phyloP scores from a whole-genome alignment of 2,888 invertebrate species.

The Papilio protenor region DNA sequence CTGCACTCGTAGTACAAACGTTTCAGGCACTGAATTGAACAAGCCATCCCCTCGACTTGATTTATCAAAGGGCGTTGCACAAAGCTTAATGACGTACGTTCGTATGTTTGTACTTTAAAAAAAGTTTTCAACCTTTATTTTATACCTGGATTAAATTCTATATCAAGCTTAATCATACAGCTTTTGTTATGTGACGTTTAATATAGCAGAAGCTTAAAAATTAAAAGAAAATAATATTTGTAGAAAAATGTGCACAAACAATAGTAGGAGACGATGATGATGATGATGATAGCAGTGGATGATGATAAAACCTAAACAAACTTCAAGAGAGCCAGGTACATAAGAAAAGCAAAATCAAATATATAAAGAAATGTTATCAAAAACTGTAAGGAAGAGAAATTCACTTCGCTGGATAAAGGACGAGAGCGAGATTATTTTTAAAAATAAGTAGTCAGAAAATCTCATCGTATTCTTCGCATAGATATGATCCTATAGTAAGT shows the following conservation, averaged over 20 bases:
- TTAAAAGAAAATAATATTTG: neutral
- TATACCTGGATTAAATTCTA: neutral
- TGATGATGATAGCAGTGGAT: neutral
- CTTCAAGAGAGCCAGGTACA: neutral
- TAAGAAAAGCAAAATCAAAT: neutral
- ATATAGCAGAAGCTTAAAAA: neutral
- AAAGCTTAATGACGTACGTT: conserved; percentile 23
- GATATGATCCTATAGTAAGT: too few relatives aligned
- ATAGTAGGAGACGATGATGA: neutral
- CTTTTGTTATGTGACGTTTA: neutral
- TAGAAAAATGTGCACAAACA: neutral
- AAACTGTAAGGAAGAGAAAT: neutral
- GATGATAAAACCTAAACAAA: neutral
- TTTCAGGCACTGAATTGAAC: conserved; percentile 31
- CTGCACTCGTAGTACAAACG: conserved; percentile 21
- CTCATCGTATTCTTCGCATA: neutral
- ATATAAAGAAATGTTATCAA: neutral
- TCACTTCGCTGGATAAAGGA: neutral
- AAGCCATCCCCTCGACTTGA: conserved; percentile 26
- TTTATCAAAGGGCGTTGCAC: conserved; percentile 22
- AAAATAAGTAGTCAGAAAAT: neutral
- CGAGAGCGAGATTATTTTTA: neutral
- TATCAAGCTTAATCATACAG: conserved; percentile 1
- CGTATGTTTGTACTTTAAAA: neutral
- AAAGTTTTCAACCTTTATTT: too few relatives aligned